A percentile compares a stretch with the other conserved stretches of the same genome.
These are phyloP conservation scores for Bungarus multicinctus DNA, from an alignment of 2,113 vertebrate genomes.

Conservation along the genomic window DNA sequence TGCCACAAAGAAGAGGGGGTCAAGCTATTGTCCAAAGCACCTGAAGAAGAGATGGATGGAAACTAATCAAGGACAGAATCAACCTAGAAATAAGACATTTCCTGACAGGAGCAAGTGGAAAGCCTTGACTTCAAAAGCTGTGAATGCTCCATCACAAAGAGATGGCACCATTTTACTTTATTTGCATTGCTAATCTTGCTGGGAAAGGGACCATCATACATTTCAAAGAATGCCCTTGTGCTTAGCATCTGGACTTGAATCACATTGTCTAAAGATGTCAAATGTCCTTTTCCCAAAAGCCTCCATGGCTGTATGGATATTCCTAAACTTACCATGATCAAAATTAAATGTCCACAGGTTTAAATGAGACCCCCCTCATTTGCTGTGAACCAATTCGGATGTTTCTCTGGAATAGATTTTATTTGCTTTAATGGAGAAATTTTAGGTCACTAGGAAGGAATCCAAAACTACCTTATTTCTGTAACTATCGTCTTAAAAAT, in stretches of 20 bases:
- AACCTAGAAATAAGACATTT: not conserved
- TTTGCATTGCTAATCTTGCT: not conserved
- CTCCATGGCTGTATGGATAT: not conserved
- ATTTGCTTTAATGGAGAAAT: not conserved
- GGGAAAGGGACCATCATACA: not conserved
- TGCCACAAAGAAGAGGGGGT: not conserved
- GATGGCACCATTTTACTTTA: not conserved
- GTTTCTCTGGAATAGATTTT: not conserved
- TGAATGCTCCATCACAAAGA: not conserved
- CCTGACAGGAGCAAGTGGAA: not conserved
- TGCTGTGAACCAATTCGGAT: not conserved
- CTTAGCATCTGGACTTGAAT: not conserved
- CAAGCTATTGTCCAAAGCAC: fast-evolving
- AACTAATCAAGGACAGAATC: not conserved
- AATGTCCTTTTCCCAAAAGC: not conserved
- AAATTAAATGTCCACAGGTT: not conserved
- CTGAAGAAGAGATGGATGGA: not conserved
- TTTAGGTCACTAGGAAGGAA: not conserved
- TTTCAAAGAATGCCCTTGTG: not conserved
- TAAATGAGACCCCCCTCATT: not conserved
- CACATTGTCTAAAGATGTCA: not conserved
- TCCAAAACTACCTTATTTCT: not conserved
- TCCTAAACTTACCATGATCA: not conserved
- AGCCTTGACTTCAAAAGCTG: not conserved
- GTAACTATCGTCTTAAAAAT: not conserved